Evolutionary conservation across 2,888 invertebrate genomes (phyloP).

Genomic region (Ptychoptera contaminata): DNA sequence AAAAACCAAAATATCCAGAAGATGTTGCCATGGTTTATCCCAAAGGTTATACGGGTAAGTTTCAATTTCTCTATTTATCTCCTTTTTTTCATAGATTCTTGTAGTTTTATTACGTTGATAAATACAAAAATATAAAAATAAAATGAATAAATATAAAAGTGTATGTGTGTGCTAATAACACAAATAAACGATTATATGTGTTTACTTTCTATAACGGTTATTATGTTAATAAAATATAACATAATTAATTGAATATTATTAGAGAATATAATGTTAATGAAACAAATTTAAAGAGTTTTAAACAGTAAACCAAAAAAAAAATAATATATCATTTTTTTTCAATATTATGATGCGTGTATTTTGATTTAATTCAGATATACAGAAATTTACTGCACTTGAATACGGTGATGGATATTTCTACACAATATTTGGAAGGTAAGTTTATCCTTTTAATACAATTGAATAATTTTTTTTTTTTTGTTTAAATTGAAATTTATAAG

Average conservation of each 20-base stretch:
- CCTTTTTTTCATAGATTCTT: not conserved
- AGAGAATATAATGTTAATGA: no score
- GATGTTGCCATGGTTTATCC: constrained; percentile 51
- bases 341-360: constrained; percentile 5
- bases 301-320: constrained; percentile 5
- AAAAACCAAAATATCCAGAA: constrained; percentile 57
- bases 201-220: no score
- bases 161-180: constrained; percentile 32
- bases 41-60: constrained; percentile 62
- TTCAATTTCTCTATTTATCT: not conserved
- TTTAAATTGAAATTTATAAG: constrained; percentile 1
- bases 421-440: constrained; percentile 4
- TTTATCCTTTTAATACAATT: constrained; percentile 1
- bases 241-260: constrained; percentile 1
- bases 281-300: no score
- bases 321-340: constrained; percentile 4
- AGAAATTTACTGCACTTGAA: constrained; percentile 4
- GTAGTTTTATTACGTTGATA: not conserved
- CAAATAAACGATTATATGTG: not conserved
- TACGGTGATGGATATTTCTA: constrained; percentile 5
- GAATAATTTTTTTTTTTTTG: not conserved
- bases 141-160: not conserved
- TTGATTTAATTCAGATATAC: constrained; percentile 6
- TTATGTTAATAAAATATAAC: not conserved
- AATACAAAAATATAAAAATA: not conserved